Percentiles rank a stretch among this genome's conserved stretches.
Evolutionary conservation across 2,797 vertebrate species (phyloP).

Genomic region (Podargus strigoides): DNA sequence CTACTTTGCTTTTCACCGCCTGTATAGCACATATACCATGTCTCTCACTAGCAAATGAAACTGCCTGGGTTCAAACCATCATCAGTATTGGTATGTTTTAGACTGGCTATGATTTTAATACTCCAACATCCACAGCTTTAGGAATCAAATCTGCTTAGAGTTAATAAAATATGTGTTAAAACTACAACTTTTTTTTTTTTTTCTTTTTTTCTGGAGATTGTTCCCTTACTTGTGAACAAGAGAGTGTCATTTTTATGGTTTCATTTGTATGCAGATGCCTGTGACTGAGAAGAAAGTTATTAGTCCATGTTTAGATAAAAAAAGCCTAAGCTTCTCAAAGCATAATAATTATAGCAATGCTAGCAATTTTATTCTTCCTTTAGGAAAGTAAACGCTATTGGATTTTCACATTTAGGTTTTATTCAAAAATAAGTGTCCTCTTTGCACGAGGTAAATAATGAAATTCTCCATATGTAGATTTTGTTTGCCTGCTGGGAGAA

Average conservation of each 20-base stretch:
- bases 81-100: not conserved
- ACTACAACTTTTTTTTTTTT: not conserved
- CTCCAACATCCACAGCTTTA: not conserved
- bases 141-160: not conserved
- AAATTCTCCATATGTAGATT: not conserved
- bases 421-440: not conserved
- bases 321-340: slow-evolving; percentile 36
- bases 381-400: slow-evolving; percentile 44
- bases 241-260: not conserved
- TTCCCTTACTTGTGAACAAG: not conserved
- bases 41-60: not conserved
- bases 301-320: slow-evolving; percentile 63
- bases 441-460: not conserved
- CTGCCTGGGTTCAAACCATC: fast-evolving
- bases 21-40: not conserved
- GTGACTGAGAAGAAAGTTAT: slow-evolving; percentile 21
- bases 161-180: not conserved
- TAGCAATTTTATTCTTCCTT: slow-evolving; percentile 38
- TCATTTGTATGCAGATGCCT: not conserved
- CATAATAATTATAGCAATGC: slow-evolving; percentile 30
- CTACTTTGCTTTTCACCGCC: not conserved
- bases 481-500: not conserved
- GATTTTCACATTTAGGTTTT: slow-evolving; percentile 58
- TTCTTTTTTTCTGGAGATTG: not conserved
- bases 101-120: not conserved